Evolutionary conservation across 2,113 vertebrate genomes (phyloP).

Genomic region (Coptodon rendalli): DNA sequence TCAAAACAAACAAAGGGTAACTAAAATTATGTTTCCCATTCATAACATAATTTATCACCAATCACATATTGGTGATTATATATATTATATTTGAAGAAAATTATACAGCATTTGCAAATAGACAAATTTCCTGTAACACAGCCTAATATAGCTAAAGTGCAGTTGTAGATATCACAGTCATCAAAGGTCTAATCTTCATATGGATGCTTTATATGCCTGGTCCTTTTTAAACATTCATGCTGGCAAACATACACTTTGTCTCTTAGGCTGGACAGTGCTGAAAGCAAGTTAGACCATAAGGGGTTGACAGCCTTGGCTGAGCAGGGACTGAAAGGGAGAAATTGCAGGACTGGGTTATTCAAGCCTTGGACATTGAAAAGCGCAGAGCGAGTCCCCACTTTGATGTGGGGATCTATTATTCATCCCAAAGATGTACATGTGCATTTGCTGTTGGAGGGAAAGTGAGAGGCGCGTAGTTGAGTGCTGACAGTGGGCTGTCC

Average conservation of each 20-base stretch:
- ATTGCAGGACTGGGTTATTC: neutral
- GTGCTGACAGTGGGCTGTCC: neutral
- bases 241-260: neutral
- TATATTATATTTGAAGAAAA: neutral
- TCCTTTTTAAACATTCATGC: slow-evolving; percentile 24
- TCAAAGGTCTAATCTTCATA: neutral
- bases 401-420: slow-evolving; percentile 54
- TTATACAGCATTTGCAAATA: neutral
- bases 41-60: neutral
- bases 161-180: neutral
- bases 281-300: neutral
- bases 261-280: neutral
- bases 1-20: neutral
- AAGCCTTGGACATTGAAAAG: slow-evolving; percentile 7
- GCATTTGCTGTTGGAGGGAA: neutral
- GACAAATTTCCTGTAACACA: neutral
- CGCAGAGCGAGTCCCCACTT: slow-evolving; percentile 8
- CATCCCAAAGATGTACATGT: neutral
- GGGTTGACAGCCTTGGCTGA: neutral
- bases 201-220: neutral
- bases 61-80: neutral
- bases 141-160: neutral
- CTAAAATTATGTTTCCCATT: neutral
- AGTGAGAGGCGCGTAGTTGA: neutral
- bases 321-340: neutral